phyloP scores from a whole-genome alignment of 2,888 invertebrate species.

The Heliconius ismenius region DNA sequence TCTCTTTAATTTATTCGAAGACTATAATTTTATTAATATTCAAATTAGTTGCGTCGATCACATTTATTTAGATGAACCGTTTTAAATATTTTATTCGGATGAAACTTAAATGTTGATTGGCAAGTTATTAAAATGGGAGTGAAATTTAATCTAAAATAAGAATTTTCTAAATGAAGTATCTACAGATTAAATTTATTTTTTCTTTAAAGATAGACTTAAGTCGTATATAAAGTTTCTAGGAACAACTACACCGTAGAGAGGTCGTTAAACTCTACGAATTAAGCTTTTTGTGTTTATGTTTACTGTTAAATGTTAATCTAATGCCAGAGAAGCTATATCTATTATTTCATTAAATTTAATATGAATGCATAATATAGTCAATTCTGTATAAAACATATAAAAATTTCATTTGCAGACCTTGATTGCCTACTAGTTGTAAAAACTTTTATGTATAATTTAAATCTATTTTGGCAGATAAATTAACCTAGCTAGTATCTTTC shows the following conservation, averaged over 20 bases:
- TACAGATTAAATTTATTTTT: not conserved
- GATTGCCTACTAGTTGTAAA: not conserved
- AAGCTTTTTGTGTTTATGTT: not conserved
- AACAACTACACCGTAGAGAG: not conserved
- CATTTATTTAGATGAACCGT: conserved; percentile 29
- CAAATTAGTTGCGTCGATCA: conserved; percentile 36
- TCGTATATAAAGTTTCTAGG: not conserved
- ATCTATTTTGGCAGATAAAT: not conserved
- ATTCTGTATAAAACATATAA: not conserved
- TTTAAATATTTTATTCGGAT: conserved; percentile 14
- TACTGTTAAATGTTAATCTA: not conserved
- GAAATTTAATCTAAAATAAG: not conserved
- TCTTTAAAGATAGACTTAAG: not conserved
- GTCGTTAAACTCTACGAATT: not conserved
- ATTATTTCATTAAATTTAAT: not conserved
- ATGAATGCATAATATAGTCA: not conserved
- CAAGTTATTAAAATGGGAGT: conserved; percentile 3
- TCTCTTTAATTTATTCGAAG: conserved; percentile 40
- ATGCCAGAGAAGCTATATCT: not conserved
- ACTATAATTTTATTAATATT: conserved; percentile 39
- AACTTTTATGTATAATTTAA: not conserved
- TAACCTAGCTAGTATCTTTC: not conserved
- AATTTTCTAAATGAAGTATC: not conserved
- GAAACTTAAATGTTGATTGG: conserved; percentile 4
- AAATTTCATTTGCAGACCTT: not conserved